Evolutionary conservation across 2,888 invertebrate species (phyloP), one percentile per base, ranked within the genome.

Genomic region (Chorisops tibialis): DNA sequence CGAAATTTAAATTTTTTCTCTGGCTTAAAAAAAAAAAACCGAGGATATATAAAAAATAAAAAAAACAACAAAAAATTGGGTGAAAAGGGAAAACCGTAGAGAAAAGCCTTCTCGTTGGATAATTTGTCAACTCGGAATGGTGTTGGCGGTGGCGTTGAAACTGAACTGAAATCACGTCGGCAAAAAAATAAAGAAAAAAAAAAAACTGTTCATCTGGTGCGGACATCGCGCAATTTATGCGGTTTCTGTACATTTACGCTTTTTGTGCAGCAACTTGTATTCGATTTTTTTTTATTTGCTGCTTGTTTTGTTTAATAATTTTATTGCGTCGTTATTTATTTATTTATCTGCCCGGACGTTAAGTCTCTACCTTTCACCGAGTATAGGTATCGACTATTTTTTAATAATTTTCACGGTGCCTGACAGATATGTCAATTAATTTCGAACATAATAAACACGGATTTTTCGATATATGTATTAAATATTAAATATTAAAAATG

Each of bases 171-270:
- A 30, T 30, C 30, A 30, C 12, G 24, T 30, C n/a, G 24, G 16
- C 18, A 11, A 14, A 18, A 18, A 21, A 49, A 43, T 43, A 51
- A 59, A 22, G 22, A 11, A 14, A 18, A 18, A 21, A 49, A 43
- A 50, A 51, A 59, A 62, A 59, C 50, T 30, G 50, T 43, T 62
- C 62, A 59, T 62, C 59, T 62, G 62, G 50, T 58, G 62, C 51
- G 62, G 62, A 62, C 62, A 39, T 62, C 43, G 59, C 45, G 51
- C 58, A 62, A 62, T 62, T 62, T 62, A 62, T 62, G 62, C 58
- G 58, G 59, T 62, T 62, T 62, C 43, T 59, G 50, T 51, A 45
- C 59, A 59, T 56, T 62, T 49, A 21, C 19, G 30, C 30, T 30
- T 30, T 30, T 30, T 30, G 3, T 30, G 30, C 30, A 30, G 30